Conservation (phyloP, 2,797 vertebrate genomes). For the Poeciliopsis gracilis region DNA sequence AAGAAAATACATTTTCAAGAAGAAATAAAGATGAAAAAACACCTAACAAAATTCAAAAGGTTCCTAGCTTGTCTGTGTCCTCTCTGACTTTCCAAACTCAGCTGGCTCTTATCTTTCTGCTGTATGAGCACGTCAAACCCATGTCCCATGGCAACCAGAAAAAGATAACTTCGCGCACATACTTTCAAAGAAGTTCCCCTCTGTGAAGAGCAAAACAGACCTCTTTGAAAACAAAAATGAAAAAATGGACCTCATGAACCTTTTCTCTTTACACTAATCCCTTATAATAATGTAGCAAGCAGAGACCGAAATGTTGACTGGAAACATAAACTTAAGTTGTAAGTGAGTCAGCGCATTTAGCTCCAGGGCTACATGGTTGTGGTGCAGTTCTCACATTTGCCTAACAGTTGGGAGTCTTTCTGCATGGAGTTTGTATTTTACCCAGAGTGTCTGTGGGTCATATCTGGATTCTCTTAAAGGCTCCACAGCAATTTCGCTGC, state of each 20-base stretch:
- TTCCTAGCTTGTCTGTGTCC: background rate
- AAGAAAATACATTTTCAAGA: background rate
- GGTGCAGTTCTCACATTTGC: background rate
- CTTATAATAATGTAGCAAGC: background rate
- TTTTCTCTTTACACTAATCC: background rate
- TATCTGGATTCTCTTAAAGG: background rate
- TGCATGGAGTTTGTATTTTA: background rate
- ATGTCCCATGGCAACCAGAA: conserved; percentile 33
- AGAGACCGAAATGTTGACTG: background rate
- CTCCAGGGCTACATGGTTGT: background rate
- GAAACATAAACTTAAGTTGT: background rate
- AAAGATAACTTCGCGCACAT: conserved; percentile 26
- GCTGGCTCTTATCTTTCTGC: conserved; percentile 34
- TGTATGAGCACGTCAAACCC: conserved; percentile 9
- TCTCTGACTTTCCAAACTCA: conserved; percentile 21
- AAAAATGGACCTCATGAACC: background rate
- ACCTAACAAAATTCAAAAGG: background rate
- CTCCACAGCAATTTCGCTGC: background rate
- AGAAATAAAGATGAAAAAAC: background rate
- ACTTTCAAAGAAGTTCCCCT: conserved; percentile 17
- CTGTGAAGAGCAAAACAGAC: background rate
- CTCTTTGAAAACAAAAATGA: background rate
- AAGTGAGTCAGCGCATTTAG: background rate
- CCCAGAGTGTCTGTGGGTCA: background rate
- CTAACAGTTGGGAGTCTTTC: background rate